Evolutionary conservation across 2,113 vertebrate species (phyloP).

Genomic region (Phalacrocorax pelagicus): DNA sequence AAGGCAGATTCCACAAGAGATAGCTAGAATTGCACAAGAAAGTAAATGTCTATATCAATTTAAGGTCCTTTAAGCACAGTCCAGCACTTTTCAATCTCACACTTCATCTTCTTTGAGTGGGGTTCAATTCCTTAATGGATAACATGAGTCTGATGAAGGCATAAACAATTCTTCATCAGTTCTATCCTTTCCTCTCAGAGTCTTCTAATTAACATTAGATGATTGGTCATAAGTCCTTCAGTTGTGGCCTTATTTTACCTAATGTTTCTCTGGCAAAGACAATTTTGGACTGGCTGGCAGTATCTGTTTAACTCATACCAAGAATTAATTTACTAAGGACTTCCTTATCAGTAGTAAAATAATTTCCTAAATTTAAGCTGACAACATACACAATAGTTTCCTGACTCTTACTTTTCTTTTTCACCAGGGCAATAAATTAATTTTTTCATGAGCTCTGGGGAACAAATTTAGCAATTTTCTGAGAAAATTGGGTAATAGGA

Average conservation of each 20-base stretch:
- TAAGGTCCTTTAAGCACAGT: neutral
- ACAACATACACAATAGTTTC: neutral
- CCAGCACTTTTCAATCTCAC: neutral
- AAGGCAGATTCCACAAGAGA: neutral
- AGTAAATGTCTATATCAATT: neutral
- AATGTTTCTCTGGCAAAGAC: neutral
- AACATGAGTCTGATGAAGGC: neutral
- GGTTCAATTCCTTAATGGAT: neutral
- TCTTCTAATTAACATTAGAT: neutral
- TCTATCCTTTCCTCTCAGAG: neutral
- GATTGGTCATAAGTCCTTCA: neutral
- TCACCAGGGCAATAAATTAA: neutral
- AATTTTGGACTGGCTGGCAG: neutral
- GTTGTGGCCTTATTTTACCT: neutral
- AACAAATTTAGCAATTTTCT: neutral
- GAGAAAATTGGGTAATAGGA: neutral
- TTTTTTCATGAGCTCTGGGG: neutral
- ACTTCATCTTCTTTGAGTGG: neutral
- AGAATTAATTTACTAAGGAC: neutral
- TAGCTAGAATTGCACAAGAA: neutral
- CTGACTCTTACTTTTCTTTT: neutral
- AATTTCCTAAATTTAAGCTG: neutral
- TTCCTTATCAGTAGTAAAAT: neutral
- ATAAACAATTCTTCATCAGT: neutral
- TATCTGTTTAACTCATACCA: neutral